phyloP scores from a whole-genome alignment of 2,113 vertebrate species.

The Smithornis capensis region DNA sequence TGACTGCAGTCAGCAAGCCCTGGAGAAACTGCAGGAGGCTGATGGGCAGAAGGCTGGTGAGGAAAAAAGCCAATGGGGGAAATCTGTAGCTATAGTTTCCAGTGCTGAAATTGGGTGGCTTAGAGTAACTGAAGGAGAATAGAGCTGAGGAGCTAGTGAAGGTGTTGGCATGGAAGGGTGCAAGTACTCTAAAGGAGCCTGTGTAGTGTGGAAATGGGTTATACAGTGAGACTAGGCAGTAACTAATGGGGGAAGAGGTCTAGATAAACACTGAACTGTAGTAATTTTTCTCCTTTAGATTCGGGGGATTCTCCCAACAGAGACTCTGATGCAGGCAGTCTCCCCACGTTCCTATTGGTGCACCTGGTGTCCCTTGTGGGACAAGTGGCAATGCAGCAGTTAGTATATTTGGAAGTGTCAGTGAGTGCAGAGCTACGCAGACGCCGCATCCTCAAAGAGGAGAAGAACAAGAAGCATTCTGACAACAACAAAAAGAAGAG shows the following conservation, averaged over 20 bases:
- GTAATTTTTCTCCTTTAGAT: not conserved
- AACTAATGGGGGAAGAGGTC: not conserved
- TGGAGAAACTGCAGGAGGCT: constrained; percentile 64
- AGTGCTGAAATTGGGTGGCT: not conserved
- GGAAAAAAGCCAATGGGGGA: not conserved
- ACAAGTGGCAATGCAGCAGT: constrained; percentile 90
- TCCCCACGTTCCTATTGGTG: constrained; percentile 76
- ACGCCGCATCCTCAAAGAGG: constrained; percentile 82
- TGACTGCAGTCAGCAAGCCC: constrained; percentile 69
- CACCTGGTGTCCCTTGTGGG: constrained; percentile 90
- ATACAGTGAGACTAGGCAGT: not conserved
- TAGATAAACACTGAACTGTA: not conserved
- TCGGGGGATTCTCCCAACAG: not conserved
- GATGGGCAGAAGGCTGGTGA: constrained; percentile 33
- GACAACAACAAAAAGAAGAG: not conserved
- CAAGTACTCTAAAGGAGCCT: not conserved
- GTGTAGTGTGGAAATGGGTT: not conserved
- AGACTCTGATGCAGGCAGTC: not conserved
- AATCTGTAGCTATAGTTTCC: not conserved
- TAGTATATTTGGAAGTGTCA: constrained; percentile 87
- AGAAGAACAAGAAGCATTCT: constrained; percentile 40
- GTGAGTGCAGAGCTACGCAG: constrained; percentile 88
- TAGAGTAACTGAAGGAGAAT: not conserved
- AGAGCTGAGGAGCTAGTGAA: constrained; percentile 25
- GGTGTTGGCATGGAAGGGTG: not conserved